A percentile compares a stretch with the other conserved stretches of the same genome.
Conservation (phyloP, 2,888 invertebrate species). For the Trissoscelio sp. region DNA sequence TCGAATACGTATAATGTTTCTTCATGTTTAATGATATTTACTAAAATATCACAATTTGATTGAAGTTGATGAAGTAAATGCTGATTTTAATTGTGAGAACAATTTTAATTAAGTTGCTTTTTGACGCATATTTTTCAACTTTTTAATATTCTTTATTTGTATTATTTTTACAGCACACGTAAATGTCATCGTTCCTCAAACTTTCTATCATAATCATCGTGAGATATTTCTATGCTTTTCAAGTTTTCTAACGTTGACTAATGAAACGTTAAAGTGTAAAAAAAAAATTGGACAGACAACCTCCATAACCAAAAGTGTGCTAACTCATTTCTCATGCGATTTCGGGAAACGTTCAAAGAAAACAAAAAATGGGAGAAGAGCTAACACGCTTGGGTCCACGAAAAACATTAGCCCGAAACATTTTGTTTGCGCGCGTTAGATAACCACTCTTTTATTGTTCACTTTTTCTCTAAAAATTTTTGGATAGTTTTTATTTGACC, state of each 20-base stretch:
- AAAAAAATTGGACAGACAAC: conserved; percentile 33
- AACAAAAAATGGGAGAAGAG: conserved; percentile 24
- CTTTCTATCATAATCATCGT: conserved; percentile 36
- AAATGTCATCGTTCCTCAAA: conserved; percentile 49
- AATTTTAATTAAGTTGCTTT: conserved; percentile 16
- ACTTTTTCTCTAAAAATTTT: conserved; percentile 7
- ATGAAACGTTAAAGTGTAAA: conserved; percentile 31
- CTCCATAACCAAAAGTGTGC: conserved; percentile 40
- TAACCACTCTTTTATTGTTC: conserved; percentile 43
- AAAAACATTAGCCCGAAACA: conserved; percentile 29
- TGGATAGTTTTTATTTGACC: conserved; percentile 4
- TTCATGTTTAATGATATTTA: not conserved
- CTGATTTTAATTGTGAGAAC: conserved; percentile 23
- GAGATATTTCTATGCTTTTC: conserved; percentile 11
- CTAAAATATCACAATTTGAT: not conserved
- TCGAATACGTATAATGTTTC: conserved; percentile 29
- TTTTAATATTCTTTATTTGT: conserved; percentile 8
- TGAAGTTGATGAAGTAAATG: not conserved
- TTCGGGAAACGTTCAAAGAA: conserved; percentile 52
- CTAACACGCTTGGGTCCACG: conserved; percentile 16
- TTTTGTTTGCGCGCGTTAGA: conserved; percentile 52
- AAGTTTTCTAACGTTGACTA: conserved; percentile 23
- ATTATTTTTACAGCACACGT: conserved; percentile 1
- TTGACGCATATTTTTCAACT: not conserved
- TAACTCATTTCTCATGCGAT: conserved; percentile 53